Evolutionary conservation across 2,797 vertebrate genomes (phyloP).

Genomic region (Falco novaeseelandiae): DNA sequence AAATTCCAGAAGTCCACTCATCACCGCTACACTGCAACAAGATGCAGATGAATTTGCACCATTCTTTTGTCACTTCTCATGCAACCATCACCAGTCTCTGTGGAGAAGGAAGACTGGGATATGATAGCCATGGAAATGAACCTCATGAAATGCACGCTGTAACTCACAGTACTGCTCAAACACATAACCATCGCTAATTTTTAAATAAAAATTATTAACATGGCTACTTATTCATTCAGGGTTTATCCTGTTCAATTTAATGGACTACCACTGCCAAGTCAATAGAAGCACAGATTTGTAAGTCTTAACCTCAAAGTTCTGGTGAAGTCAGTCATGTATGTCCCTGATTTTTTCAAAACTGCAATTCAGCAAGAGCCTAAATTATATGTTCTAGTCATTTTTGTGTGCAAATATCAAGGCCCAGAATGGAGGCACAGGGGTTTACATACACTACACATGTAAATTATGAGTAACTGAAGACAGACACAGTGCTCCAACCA

Average conservation of each 20-base stretch:
- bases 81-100: not conserved
- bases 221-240: not conserved
- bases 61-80: not conserved
- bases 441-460: fast-evolving
- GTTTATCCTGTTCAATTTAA: not conserved
- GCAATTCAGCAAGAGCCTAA: not conserved
- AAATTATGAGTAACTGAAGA: not conserved
- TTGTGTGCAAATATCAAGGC: not conserved
- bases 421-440: not conserved
- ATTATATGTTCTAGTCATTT: not conserved
- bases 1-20: not conserved
- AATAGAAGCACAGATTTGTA: not conserved
- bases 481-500: not conserved
- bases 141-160: not conserved
- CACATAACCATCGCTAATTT: not conserved
- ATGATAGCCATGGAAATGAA: not conserved
- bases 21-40: not conserved
- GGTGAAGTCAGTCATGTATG: not conserved
- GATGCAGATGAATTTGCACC: not conserved
- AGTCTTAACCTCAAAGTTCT: not conserved
- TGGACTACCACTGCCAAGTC: not conserved
- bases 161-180: not conserved
- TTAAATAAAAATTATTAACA: not conserved
- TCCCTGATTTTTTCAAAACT: not conserved
- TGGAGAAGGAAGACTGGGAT: not conserved